Evolutionary conservation across 2,797 vertebrate species (phyloP), one percentile per base, ranked within the genome.

Genomic region (Falco peregrinus): DNA sequence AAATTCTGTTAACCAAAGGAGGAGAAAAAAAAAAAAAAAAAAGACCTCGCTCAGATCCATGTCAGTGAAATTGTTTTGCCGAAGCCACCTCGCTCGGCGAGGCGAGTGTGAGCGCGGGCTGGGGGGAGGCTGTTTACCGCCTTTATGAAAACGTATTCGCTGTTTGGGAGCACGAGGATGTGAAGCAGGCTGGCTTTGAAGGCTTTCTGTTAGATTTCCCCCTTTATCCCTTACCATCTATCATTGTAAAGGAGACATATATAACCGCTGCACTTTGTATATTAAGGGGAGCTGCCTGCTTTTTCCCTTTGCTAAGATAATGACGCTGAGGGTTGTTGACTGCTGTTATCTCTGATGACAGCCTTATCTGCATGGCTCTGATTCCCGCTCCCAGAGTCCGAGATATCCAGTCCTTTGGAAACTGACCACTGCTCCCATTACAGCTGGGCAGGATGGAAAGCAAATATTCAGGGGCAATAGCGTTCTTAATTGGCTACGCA

Each of bases 301-400:
- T 97, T 96, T 95, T 95, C 96, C 96, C 92, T 97, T 93, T 95
- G 95, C 97, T 94, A 95, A 96, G 96, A 97, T 97, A 97, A 97
- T 97, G 97, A 97, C 31, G 19, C 96, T 68, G 95, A 97, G 96
- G 95, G 95, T 96, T 98, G 97, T 97, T 98, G 97, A 97, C 97
- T 97, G 97, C 97, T 96, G 96, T 98, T 98, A 98, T 98, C 97
- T 97, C 94, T 93, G 94, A 97, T 97, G 97, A 97, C 97, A 97
- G 95, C 96, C 97, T 98, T 98, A 98, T 98, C 97, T 98, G 97
- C 97, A 96, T 97, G 97, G 96, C 96, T 97, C 97, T 97, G 97
- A 97, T 98, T 98, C 97, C 92, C 14, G 21, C 96, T 95, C 95
- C 92, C 93, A 0, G 94, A 97, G 93, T 89, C 16, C 21, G 90